These are phyloP conservation scores for Busseola fusca DNA, from an alignment of 2,888 invertebrate genomes.

Conservation along the genomic window DNA sequence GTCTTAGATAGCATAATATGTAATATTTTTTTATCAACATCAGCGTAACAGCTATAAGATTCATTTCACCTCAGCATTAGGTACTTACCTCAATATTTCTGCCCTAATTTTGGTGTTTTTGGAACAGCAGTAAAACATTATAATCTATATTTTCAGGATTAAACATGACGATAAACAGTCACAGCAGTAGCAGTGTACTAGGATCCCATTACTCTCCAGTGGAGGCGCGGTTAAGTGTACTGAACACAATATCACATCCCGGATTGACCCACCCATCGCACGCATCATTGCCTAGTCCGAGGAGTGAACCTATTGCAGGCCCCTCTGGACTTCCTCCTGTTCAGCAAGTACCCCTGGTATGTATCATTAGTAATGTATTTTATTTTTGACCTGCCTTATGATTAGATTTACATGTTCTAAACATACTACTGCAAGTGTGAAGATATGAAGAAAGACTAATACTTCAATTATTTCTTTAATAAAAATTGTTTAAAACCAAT, in stretches of 20 bases:
- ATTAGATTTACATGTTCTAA: background rate
- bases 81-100: background rate
- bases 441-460: too few species aligned
- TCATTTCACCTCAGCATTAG: background rate
- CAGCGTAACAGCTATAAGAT: background rate
- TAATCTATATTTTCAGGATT: slow-evolving; percentile 77
- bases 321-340: slow-evolving; percentile 96
- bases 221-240: slow-evolving; percentile 81
- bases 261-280: slow-evolving; percentile 82
- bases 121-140: background rate
- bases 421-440: background rate
- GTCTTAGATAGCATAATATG: background rate
- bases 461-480: too few species aligned
- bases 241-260: slow-evolving; percentile 81
- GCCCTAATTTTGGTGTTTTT: background rate
- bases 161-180: slow-evolving; percentile 90
- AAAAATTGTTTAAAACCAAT: too few species aligned
- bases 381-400: background rate
- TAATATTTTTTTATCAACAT: slow-evolving; percentile 1
- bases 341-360: slow-evolving; percentile 96
- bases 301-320: slow-evolving; percentile 92
- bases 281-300: slow-evolving; percentile 90
- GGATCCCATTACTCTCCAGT: slow-evolving; percentile 83
- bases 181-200: slow-evolving; percentile 76
- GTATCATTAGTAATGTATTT: slow-evolving; percentile 19